These are phyloP conservation scores for Lutjanus erythropterus DNA, from an alignment of 2,113 vertebrate genomes.

Conservation along the genomic window DNA sequence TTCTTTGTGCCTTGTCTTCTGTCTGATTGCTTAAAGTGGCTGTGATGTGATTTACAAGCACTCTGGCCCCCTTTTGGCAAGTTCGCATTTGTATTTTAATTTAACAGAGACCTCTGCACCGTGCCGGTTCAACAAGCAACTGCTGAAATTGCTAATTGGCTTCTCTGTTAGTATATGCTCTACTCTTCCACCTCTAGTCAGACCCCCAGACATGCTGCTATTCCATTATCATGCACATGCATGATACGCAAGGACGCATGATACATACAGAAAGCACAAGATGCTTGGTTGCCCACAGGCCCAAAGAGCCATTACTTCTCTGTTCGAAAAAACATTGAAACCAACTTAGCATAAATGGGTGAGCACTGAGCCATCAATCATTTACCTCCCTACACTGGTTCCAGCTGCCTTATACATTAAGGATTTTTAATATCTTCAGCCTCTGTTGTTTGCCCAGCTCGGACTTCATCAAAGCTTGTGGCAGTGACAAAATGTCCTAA, in stretches of 20 bases:
- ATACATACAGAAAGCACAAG: conserved; percentile 47
- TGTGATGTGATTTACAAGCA: conserved; percentile 59
- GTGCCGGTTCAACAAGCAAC: conserved; percentile 51
- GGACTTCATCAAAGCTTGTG: conserved; percentile 42
- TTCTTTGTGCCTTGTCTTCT: conserved; percentile 22
- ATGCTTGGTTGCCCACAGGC: conserved; percentile 46
- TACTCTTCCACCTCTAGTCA: conserved; percentile 37
- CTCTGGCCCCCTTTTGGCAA: conserved; percentile 39
- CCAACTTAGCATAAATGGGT: conserved; percentile 67
- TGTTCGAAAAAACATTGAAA: conserved; percentile 57
- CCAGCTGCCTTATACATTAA: conserved; percentile 60
- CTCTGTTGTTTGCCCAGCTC: conserved; percentile 35
- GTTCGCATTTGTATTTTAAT: conserved; percentile 62
- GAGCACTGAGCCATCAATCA: conserved; percentile 69
- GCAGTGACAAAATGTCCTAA: conserved; percentile 28
- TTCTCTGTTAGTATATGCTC: conserved; percentile 35
- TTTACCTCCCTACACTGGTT: conserved; percentile 63
- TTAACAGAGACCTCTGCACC: conserved; percentile 55
- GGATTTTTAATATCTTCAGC: conserved; percentile 66
- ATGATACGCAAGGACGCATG: conserved; percentile 39
- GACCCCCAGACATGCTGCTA: conserved; percentile 40
- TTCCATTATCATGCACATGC: conserved; percentile 51
- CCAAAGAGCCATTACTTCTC: conserved; percentile 58
- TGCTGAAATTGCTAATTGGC: conserved; percentile 64
- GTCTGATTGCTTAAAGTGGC: conserved; percentile 47